phyloP scores from a whole-genome alignment of 2,888 invertebrate genomes.

The Apodemia mormo region DNA sequence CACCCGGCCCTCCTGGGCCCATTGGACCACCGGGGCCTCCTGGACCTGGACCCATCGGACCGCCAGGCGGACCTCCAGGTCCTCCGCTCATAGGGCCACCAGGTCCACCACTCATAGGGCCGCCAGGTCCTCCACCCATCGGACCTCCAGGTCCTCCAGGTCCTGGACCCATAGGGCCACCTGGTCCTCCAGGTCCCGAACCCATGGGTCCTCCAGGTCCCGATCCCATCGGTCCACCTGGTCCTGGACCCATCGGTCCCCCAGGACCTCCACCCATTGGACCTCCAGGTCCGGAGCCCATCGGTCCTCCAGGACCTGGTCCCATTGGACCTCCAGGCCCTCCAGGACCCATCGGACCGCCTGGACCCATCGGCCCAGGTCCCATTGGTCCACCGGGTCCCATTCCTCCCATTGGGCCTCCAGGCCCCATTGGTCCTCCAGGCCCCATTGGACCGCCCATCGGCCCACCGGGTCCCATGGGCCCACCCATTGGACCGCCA shows the following conservation, averaged over 20 bases:
- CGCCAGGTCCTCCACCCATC: constrained; percentile 1
- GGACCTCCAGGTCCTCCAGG: constrained; percentile 13
- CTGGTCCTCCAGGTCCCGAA: too few species aligned
- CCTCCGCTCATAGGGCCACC: background rate
- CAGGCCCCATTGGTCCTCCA: background rate
- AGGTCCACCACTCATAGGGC: background rate
- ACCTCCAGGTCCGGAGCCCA: constrained; percentile 28
- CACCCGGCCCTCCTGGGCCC: constrained; percentile 29
- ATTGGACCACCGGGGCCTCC: constrained; percentile 20
- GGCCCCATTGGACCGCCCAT: background rate
- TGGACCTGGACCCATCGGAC: constrained; percentile 2
- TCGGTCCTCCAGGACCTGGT: too few species aligned
- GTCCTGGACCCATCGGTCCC: background rate
- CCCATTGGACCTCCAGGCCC: background rate
- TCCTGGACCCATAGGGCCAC: constrained; percentile 36
- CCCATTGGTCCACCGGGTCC: constrained; percentile 31
- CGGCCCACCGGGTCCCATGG: background rate
- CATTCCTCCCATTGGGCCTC: background rate
- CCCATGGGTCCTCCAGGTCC: too few species aligned
- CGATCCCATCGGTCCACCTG: background rate
- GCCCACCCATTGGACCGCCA: background rate
- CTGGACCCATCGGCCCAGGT: constrained; percentile 5
- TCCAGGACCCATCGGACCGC: too few species aligned
- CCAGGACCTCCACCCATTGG: constrained; percentile 19
- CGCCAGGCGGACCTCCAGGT: background rate